These are phyloP conservation scores for Oligia strigilis DNA, from an alignment of 2,888 invertebrate genomes.

Conservation along the genomic window DNA sequence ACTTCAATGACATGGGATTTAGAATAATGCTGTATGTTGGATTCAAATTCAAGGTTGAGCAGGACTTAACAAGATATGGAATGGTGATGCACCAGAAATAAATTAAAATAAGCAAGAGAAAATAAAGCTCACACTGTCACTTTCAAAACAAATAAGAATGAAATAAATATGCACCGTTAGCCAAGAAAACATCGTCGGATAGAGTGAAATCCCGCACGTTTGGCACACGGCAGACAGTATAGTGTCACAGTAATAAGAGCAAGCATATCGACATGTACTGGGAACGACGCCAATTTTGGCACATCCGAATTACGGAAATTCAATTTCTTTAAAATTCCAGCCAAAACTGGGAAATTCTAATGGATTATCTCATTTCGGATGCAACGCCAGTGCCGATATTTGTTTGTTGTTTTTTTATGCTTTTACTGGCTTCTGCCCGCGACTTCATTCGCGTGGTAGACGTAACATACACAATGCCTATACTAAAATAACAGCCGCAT, in stretches of 20 bases:
- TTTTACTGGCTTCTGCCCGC: background rate
- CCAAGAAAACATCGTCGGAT: slow-evolving; percentile 32
- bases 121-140: background rate
- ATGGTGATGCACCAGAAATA: background rate
- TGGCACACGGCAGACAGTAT: slow-evolving; percentile 27
- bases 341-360: slow-evolving; percentile 30
- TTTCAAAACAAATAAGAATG: slow-evolving; percentile 8
- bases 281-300: slow-evolving; percentile 32
- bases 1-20: background rate
- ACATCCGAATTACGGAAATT: slow-evolving; percentile 32
- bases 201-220: slow-evolving; percentile 32
- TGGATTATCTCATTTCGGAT: slow-evolving; percentile 16
- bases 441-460: too few species aligned
- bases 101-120: background rate
- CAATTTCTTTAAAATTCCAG: slow-evolving; percentile 33
- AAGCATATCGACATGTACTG: slow-evolving; percentile 46
- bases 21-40: background rate
- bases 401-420: background rate
- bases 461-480: too few species aligned
- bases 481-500: too few species aligned
- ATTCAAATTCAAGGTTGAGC: background rate
- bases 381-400: background rate
- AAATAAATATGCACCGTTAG: background rate
- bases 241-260: slow-evolving; percentile 40
- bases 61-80: background rate